Conservation (phyloP, 1,140 invertebrate species). For the Lordiphosa clarofinis region DNA sequence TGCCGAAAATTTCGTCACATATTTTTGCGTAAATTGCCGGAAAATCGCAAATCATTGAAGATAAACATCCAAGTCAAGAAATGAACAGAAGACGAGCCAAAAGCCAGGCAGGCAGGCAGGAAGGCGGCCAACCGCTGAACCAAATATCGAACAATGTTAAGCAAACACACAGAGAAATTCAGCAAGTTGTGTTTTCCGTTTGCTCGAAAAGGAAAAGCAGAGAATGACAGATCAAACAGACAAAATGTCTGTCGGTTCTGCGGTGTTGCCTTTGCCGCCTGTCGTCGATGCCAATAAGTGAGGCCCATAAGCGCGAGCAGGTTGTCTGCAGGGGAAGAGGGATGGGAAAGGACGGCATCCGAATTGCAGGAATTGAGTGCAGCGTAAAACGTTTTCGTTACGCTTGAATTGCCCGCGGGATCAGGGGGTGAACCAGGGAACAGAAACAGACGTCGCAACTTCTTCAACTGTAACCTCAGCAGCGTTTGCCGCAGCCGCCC, state of each 20-base stretch:
- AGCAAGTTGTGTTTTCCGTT: constrained; percentile 56
- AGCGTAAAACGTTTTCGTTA: constrained; percentile 66
- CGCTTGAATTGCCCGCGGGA: constrained; percentile 59
- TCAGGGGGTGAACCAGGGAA: constrained; percentile 8
- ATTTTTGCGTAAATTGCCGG: constrained; percentile 78
- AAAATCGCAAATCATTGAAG: constrained; percentile 77
- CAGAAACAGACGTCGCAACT: constrained; percentile 21
- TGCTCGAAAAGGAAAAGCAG: constrained; percentile 22
- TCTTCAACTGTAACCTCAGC: constrained; percentile 44
- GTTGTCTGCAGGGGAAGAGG: no score
- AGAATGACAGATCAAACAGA: constrained; percentile 48
- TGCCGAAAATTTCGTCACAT: constrained; percentile 71
- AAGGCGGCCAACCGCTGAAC: constrained; percentile 35
- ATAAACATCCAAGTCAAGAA: constrained; percentile 76
- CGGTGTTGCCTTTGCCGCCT: constrained; percentile 28
- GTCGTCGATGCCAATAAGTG: constrained; percentile 68
- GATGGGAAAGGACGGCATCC: not conserved
- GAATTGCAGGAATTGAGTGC: constrained; percentile 46
- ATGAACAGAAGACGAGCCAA: constrained; percentile 57
- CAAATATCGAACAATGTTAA: constrained; percentile 77
- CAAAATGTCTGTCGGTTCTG: constrained; percentile 12
- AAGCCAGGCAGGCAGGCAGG: constrained; percentile 2
- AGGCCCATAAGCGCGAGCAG: not conserved
- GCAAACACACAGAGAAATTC: constrained; percentile 60
- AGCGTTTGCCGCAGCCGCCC: constrained; percentile 23